phyloP scores from a whole-genome alignment of 2,888 invertebrate genomes.

The Glomeris marginata region DNA sequence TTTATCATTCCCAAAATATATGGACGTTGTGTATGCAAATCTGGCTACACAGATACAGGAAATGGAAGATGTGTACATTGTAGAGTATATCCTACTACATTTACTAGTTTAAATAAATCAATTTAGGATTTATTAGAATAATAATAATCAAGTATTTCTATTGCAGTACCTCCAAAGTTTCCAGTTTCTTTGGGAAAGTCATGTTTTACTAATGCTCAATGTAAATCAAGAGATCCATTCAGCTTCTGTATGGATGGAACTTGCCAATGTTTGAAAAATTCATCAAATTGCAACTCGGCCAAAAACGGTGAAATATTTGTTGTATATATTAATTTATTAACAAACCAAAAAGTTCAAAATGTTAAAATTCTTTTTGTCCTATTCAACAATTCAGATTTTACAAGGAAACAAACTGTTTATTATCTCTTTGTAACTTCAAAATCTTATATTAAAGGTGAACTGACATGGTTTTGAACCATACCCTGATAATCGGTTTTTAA shows the following conservation, averaged over 20 bases:
- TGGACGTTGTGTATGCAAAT: conserved; percentile 69
- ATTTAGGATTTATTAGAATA: too few relatives aligned
- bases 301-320: not conserved
- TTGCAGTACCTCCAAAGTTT: not conserved
- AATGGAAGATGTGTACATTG: conserved; percentile 18
- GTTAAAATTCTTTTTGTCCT: not conserved
- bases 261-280: conserved; percentile 1
- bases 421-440: too few relatives aligned
- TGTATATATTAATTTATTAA: not conserved
- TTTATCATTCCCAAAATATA: conserved; percentile 78
- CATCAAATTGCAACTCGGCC: not conserved
- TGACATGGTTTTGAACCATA: too few relatives aligned
- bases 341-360: not conserved
- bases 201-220: not conserved
- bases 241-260: conserved; percentile 2
- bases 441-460: too few relatives aligned
- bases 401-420: too few relatives aligned
- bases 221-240: not conserved
- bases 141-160: too few relatives aligned
- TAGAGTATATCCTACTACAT: conserved; percentile 9
- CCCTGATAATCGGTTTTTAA: too few relatives aligned
- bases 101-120: too few relatives aligned
- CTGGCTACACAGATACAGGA: conserved; percentile 25
- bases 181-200: conserved; percentile 4
- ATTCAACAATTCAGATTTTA: not conserved